A percentile compares a stretch with the other conserved stretches of the same genome.
These are phyloP conservation scores for Doryteuthis pealeii DNA, from an alignment of 1,140 invertebrate genomes.

Conservation along the genomic window DNA sequence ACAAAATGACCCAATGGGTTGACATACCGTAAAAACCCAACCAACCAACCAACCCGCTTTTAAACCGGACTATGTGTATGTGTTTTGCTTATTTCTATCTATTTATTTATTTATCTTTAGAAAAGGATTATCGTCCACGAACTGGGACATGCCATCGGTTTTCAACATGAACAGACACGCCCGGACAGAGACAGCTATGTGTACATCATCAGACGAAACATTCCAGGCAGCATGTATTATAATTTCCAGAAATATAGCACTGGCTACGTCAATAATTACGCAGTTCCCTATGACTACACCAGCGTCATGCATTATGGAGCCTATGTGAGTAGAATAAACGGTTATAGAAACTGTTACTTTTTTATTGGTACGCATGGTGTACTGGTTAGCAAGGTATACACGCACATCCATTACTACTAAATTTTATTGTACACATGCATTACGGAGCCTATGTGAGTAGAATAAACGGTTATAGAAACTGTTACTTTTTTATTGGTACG, in stretches of 20 bases:
- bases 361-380: background rate
- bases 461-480: too few species aligned
- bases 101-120: conserved; percentile 16
- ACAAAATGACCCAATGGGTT: too few species aligned
- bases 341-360: background rate
- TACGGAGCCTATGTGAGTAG: conserved; percentile 66
- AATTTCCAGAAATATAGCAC: conserved; percentile 94
- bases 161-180: conserved; percentile 62
- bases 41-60: too few species aligned
- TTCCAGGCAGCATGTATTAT: conserved; percentile 67
- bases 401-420: background rate
- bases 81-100: too few species aligned
- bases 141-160: conserved; percentile 64
- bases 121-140: conserved; percentile 45
- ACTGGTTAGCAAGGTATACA: too few species aligned
- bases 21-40: too few species aligned
- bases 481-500: background rate
- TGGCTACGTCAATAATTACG: conserved; percentile 90
- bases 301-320: conserved; percentile 91
- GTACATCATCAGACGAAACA: conserved; percentile 46
- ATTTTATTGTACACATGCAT: conserved; percentile 90
- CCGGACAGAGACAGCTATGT: conserved; percentile 58
- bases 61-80: too few species aligned
- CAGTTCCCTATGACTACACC: conserved; percentile 85
- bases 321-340: conserved; percentile 26